A percentile compares a stretch with the other conserved stretches of the same genome.
Conservation (phyloP, 1,140 invertebrate genomes). For the Lepidurus arcticus region DNA sequence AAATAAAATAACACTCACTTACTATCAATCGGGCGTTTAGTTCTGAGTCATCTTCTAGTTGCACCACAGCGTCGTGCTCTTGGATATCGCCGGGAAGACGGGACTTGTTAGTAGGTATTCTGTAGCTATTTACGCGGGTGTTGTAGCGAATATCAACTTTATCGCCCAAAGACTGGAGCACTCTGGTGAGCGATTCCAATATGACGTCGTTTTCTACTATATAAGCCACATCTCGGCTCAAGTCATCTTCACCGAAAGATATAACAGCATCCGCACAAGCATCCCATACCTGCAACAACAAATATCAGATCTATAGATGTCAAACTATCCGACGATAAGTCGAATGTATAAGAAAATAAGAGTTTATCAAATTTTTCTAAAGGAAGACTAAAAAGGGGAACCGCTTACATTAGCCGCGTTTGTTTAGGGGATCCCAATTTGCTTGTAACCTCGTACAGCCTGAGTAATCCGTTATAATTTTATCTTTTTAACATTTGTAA, state of each 20-base stretch:
- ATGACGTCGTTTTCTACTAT: conserved; percentile 93
- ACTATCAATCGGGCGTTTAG: conserved; percentile 57
- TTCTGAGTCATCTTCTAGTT: conserved; percentile 51
- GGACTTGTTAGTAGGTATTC: conserved; percentile 44
- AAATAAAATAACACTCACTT: conserved; percentile 36
- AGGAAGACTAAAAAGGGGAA: too few relatives aligned
- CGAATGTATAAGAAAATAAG: conserved; percentile 23
- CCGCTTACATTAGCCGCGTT: too few relatives aligned
- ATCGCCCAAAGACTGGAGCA: conserved; percentile 47
- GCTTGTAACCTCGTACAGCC: too few relatives aligned
- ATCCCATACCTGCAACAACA: conserved; percentile 71
- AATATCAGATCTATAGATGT: conserved; percentile 6
- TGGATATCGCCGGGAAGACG: neutral
- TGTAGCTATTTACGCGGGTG: conserved; percentile 51
- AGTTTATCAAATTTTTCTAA: conserved; percentile 22
- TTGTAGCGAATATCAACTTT: conserved; percentile 46
- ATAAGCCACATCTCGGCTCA: conserved; percentile 69
- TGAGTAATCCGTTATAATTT: too few relatives aligned
- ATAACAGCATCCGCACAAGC: conserved; percentile 79
- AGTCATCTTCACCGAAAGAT: conserved; percentile 68
- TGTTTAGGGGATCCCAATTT: too few relatives aligned
- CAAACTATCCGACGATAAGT: neutral
- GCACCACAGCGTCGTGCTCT: conserved; percentile 44
- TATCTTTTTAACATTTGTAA: too few relatives aligned
- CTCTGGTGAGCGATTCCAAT: conserved; percentile 61